A percentile compares a stretch with the other conserved stretches of the same genome.
Evolutionary conservation across 2,113 vertebrate genomes (phyloP).

Genomic region (Desmodus rotundus): DNA sequence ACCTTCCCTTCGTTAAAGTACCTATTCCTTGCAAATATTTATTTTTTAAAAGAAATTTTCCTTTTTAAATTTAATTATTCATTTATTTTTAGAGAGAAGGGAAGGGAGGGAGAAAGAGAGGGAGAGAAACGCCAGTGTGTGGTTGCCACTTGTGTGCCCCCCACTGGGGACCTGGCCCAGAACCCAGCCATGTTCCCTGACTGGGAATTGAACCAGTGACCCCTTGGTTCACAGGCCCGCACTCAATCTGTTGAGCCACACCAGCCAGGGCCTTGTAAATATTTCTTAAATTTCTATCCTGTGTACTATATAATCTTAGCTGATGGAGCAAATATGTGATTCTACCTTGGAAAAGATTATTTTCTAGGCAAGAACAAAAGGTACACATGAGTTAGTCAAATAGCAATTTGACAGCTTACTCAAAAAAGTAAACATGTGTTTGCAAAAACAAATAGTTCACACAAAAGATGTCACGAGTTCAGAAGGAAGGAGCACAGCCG

Average conservation of each 20-base stretch:
- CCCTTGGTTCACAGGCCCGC: too few relatives aligned
- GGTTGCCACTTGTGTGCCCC: too few relatives aligned
- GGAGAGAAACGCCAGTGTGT: too few relatives aligned
- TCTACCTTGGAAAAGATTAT: background rate
- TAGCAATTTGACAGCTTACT: background rate
- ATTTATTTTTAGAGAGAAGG: too few relatives aligned
- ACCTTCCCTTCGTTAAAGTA: background rate
- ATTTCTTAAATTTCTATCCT: background rate
- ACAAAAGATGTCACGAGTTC: background rate
- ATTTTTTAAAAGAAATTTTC: background rate
- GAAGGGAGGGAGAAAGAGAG: too few relatives aligned
- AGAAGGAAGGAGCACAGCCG: background rate
- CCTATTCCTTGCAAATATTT: background rate
- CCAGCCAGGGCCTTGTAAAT: background rate
- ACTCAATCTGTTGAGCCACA: too few relatives aligned
- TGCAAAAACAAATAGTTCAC: background rate
- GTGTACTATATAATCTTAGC: too few relatives aligned
- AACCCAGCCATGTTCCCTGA: too few relatives aligned
- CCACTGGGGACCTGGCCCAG: too few relatives aligned
- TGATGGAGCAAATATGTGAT: background rate
- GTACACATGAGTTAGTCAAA: background rate
- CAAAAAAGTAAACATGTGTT: background rate
- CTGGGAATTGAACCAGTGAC: too few relatives aligned
- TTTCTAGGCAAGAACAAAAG: background rate
- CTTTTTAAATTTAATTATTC: too few relatives aligned